Percentiles rank a stretch among this genome's conserved stretches.
phyloP scores from a whole-genome alignment of 2,797 vertebrate genomes.

The Echeneis naucrates region DNA sequence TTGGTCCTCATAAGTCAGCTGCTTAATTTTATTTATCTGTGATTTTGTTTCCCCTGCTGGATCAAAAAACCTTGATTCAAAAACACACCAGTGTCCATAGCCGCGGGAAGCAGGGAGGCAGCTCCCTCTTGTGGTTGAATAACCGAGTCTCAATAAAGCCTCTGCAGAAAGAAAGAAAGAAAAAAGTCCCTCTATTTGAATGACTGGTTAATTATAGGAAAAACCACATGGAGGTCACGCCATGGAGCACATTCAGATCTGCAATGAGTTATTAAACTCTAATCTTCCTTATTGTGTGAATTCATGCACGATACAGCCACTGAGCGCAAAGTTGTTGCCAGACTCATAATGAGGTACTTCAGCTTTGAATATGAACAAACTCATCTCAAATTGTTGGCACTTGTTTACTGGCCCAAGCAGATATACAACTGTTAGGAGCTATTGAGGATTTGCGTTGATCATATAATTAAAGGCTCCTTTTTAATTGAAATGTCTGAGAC shows the following conservation, averaged over 20 bases:
- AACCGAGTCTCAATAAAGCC: constrained; percentile 17
- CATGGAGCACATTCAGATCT: not conserved
- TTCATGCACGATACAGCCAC: constrained; percentile 25
- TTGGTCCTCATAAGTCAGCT: constrained; percentile 7
- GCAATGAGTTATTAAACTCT: not conserved
- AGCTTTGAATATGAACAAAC: constrained; percentile 9
- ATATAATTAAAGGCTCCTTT: not conserved
- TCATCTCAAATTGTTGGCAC: constrained; percentile 16
- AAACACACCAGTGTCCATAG: constrained; percentile 53
- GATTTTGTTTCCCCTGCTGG: constrained; percentile 14
- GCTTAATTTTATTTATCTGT: constrained; percentile 25
- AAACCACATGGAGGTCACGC: constrained; percentile 9
- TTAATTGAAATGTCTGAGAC: constrained; percentile 13
- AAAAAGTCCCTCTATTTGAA: constrained; percentile 9
- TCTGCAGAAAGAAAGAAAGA: constrained; percentile 2
- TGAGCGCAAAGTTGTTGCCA: constrained; percentile 2
- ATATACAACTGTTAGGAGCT: not conserved
- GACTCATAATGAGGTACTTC: constrained; percentile 11
- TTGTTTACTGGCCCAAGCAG: constrained; percentile 1
- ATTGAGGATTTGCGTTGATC: not conserved
- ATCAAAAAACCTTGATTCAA: constrained; percentile 37
- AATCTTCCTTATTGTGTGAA: constrained; percentile 13
- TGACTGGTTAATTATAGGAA: constrained; percentile 7
- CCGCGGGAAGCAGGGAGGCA: constrained; percentile 65
- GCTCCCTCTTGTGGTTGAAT: constrained; percentile 64